phyloP scores from a whole-genome alignment of 2,797 vertebrate genomes.

The Oreochromis grahami region DNA sequence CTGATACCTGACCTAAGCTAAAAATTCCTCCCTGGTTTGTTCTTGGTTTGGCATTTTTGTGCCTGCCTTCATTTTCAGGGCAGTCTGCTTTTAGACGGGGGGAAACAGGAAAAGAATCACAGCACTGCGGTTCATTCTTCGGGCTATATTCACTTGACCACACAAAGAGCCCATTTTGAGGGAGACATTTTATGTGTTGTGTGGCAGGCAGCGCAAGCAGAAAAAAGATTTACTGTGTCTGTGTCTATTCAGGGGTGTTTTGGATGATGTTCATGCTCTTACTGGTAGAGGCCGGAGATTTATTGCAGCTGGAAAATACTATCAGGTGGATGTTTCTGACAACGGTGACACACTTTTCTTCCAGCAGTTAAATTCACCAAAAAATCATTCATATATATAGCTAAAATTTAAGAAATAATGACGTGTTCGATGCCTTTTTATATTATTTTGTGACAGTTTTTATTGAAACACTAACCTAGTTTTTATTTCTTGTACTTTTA shows the following conservation, averaged over 20 bases:
- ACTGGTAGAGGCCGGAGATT: slow-evolving; percentile 37
- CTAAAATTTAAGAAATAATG: not conserved
- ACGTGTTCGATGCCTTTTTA: not conserved
- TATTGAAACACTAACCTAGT: not conserved
- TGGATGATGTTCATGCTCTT: slow-evolving; percentile 53
- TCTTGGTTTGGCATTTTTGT: slow-evolving; percentile 47
- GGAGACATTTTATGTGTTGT: slow-evolving; percentile 71
- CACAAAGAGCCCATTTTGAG: slow-evolving; percentile 76
- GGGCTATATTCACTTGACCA: slow-evolving; percentile 72
- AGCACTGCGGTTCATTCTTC: slow-evolving; percentile 71
- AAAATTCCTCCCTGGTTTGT: slow-evolving; percentile 51
- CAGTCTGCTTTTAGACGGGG: slow-evolving; percentile 66
- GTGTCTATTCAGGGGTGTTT: slow-evolving; percentile 55
- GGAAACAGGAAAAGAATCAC: slow-evolving; percentile 75
- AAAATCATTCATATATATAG: not conserved
- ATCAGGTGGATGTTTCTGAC: not conserved
- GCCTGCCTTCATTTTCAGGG: slow-evolving; percentile 42
- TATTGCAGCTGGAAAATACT: slow-evolving; percentile 23
- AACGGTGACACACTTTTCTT: not conserved
- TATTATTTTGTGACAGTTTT: not conserved
- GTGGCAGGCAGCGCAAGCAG: slow-evolving; percentile 50
- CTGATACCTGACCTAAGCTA: slow-evolving; percentile 46
- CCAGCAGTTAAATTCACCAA: not conserved
- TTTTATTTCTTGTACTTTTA: not conserved
- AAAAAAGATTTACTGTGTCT: slow-evolving; percentile 70